Evolutionary conservation across 2,113 vertebrate genomes (phyloP).

Genomic region (Verasper variegatus): DNA sequence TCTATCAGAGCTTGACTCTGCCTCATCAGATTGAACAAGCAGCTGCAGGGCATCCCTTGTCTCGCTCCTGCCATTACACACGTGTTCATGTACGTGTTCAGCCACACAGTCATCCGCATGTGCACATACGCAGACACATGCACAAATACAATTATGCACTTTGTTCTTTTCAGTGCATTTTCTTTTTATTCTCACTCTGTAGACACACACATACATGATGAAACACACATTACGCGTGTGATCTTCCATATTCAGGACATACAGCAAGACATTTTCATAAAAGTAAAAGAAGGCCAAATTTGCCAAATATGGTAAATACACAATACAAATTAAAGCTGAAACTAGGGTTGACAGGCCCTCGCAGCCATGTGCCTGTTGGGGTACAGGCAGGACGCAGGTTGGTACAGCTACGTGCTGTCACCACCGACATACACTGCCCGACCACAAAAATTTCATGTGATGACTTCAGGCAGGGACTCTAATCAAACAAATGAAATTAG

Average conservation of each 20-base stretch:
- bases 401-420: no score
- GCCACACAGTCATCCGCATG: constrained; percentile 2
- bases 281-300: neutral
- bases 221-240: neutral
- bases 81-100: constrained; percentile 18
- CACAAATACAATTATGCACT: neutral
- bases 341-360: neutral
- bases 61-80: constrained; percentile 68
- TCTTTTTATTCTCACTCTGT: constrained; percentile 13
- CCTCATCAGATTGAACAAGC: constrained; percentile 78
- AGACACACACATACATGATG: neutral
- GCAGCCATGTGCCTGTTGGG: no score
- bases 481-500: neutral
- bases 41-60: constrained; percentile 80
- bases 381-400: no score
- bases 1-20: constrained; percentile 76
- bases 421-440: no score
- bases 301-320: neutral
- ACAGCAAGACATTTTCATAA: no score
- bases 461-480: no score
- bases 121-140: neutral
- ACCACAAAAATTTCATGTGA: no score
- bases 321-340: neutral
- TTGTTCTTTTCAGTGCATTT: neutral
- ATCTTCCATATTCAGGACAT: no score